phyloP scores from a whole-genome alignment of 2,797 vertebrate genomes.

The Lophura swinhoii region DNA sequence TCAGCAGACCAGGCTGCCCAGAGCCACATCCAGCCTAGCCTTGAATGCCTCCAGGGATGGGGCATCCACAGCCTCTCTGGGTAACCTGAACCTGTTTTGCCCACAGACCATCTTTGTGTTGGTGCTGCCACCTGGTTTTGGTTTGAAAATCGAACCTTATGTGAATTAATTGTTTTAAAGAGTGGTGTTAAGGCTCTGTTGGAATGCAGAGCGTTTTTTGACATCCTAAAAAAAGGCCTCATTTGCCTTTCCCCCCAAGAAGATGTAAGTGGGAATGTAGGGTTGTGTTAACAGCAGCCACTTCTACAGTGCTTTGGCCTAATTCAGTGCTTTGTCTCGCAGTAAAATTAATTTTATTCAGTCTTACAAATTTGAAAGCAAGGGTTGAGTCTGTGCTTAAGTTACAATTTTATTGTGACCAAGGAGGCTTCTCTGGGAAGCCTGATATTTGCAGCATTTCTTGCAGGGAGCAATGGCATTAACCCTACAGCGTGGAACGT shows the following conservation, averaged over 20 bases:
- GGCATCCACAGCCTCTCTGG: no score
- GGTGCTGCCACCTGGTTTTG: not conserved
- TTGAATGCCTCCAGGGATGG: no score
- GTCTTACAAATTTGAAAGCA: not conserved
- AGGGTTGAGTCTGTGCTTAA: not conserved
- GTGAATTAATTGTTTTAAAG: not conserved
- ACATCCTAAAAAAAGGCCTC: accelerated
- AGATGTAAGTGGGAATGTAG: not conserved
- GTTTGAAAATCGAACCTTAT: not conserved
- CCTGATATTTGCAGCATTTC: accelerated
- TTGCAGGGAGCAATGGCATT: not conserved
- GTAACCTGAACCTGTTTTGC: not conserved
- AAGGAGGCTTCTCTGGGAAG: not conserved
- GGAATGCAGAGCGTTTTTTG: accelerated
- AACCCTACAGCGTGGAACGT: accelerated
- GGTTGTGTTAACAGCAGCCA: accelerated
- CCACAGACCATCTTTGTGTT: not conserved
- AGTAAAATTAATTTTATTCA: not conserved
- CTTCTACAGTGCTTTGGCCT: accelerated
- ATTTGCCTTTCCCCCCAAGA: not conserved
- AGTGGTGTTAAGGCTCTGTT: not conserved
- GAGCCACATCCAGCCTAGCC: no score
- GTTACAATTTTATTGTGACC: not conserved
- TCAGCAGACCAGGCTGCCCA: no score
- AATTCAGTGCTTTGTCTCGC: not conserved